Conservation (phyloP, 2,888 invertebrate genomes). For the Polydrusus tereticollis region DNA sequence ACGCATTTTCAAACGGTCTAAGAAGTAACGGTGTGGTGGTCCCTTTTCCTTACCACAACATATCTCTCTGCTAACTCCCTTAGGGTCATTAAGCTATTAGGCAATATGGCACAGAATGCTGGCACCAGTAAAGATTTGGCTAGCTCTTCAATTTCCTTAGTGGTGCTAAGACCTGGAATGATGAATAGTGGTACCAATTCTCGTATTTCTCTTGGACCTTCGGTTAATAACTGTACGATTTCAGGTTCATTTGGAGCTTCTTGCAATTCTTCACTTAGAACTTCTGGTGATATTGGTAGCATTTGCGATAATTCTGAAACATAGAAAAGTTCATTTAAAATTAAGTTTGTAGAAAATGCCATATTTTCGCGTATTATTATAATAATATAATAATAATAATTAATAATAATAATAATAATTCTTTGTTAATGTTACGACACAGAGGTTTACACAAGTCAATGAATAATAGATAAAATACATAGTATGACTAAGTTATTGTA, state of each 20-base stretch:
- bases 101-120: constrained; percentile 63
- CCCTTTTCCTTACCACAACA: constrained; percentile 56
- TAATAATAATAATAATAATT: too few species aligned
- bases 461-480: too few species aligned
- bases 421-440: too few species aligned
- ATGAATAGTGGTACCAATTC: constrained; percentile 65
- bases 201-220: constrained; percentile 61
- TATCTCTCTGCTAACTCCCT: constrained; percentile 60
- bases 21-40: too few species aligned
- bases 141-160: constrained; percentile 58
- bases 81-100: constrained; percentile 56
- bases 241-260: constrained; percentile 58
- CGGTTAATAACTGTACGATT: constrained; percentile 62
- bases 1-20: too few species aligned
- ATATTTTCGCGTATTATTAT: neutral
- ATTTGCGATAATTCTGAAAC: constrained; percentile 61
- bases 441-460: too few species aligned
- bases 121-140: constrained; percentile 63
- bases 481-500: too few species aligned
- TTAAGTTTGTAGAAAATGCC: neutral
- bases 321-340: too few species aligned
- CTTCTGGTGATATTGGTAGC: constrained; percentile 59
- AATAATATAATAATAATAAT: too few species aligned
- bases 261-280: constrained; percentile 55
- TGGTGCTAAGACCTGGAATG: constrained; percentile 64